Evolutionary conservation across 35 echinoderm and acorn worm genomes (phyloP).

Genomic region (Chiridota heheva): DNA sequence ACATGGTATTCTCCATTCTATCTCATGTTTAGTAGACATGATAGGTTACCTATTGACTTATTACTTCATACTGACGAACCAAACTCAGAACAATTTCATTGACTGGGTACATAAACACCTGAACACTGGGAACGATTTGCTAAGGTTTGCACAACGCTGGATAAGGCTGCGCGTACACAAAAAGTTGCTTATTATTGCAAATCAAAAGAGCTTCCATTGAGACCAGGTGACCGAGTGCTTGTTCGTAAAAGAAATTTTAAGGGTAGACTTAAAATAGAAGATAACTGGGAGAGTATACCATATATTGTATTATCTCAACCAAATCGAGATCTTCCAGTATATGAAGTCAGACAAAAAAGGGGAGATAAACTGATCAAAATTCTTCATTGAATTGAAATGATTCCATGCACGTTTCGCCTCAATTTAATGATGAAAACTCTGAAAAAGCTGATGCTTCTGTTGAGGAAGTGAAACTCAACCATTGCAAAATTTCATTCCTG

Average conservation of each 20-base stretch:
- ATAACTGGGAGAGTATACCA: constrained; percentile 6
- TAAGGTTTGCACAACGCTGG: background rate
- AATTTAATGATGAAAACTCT: no score
- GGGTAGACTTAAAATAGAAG: background rate
- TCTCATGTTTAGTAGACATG: constrained; percentile 32
- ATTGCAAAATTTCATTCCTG: no score
- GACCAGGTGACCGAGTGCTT: constrained; percentile 15
- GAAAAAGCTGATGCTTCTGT: no score
- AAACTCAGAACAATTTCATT: background rate
- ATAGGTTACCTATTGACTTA: background rate
- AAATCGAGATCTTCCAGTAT: constrained; percentile 13
- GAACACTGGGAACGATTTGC: background rate
- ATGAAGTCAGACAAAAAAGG: background rate
- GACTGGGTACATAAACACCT: background rate
- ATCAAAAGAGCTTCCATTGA: background rate
- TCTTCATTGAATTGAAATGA: background rate
- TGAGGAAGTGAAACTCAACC: no score
- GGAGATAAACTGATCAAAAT: background rate
- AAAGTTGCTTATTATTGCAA: background rate
- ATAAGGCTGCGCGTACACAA: background rate
- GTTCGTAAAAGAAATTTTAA: background rate
- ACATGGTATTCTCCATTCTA: constrained; percentile 17
- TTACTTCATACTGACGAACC: background rate
- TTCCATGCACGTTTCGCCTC: no score
- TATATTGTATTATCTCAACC: background rate